Conservation (phyloP, 1,140 invertebrate species). For the Cotesia typhae region DNA sequence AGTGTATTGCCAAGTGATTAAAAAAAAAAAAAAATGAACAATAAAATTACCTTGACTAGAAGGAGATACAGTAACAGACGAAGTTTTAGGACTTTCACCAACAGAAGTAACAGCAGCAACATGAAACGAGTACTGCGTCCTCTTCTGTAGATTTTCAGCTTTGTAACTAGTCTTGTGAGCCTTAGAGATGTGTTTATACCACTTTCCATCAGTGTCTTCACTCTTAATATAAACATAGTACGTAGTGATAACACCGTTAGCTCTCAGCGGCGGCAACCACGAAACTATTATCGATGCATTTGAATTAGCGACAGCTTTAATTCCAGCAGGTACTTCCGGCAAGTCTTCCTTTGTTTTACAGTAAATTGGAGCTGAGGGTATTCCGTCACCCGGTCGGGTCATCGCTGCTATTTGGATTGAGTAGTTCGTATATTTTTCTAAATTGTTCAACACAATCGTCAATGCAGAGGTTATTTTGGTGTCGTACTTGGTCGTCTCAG, state of each 20-base stretch:
- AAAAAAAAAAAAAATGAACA: neutral
- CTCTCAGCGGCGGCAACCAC: slow-evolving; percentile 72
- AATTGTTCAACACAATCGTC: slow-evolving; percentile 72
- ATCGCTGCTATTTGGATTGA: slow-evolving; percentile 81
- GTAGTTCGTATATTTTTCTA: slow-evolving; percentile 92
- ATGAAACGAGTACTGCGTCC: slow-evolving; percentile 72
- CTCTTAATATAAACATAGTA: slow-evolving; percentile 64
- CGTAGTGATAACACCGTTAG: slow-evolving; percentile 70
- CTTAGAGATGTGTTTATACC: slow-evolving; percentile 56
- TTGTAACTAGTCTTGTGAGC: slow-evolving; percentile 65
- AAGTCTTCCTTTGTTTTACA: slow-evolving; percentile 93
- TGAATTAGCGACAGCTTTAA: slow-evolving; percentile 87
- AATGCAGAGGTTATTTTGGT: slow-evolving; percentile 76
- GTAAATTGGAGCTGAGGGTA: slow-evolving; percentile 81
- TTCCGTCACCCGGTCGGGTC: slow-evolving; percentile 89
- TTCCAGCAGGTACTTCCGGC: slow-evolving; percentile 84
- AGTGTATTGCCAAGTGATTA: no score
- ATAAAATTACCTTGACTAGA: slow-evolving; percentile 74
- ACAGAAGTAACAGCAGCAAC: slow-evolving; percentile 80
- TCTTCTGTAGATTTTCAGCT: slow-evolving; percentile 64
- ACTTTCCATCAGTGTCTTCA: slow-evolving; percentile 58
- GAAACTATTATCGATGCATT: slow-evolving; percentile 86
- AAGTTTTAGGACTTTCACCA: slow-evolving; percentile 82
- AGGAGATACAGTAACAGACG: slow-evolving; percentile 78
- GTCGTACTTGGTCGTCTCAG: slow-evolving; percentile 57